A percentile compares a stretch with the other conserved stretches of the same genome.
Conservation (phyloP, 2,113 vertebrate genomes). For the Urocolius indicus region DNA sequence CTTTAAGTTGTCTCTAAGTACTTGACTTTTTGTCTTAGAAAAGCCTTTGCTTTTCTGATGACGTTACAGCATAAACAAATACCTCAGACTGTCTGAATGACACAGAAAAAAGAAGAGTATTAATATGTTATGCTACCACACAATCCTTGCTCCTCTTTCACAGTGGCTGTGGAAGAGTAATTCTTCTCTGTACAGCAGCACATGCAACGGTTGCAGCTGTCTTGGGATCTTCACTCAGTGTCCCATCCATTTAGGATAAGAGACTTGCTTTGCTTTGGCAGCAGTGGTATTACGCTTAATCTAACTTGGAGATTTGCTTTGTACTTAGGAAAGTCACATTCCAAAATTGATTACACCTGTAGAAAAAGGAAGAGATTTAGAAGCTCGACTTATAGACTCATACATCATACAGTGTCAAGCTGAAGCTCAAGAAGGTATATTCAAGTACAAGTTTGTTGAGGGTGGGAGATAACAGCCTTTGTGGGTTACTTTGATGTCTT, state of each 20-base stretch:
- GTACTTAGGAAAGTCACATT: slow-evolving; percentile 87
- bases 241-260: neutral
- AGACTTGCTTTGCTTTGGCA: neutral
- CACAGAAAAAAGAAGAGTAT: neutral
- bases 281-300: neutral
- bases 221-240: neutral
- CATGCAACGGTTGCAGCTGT: fast-evolving
- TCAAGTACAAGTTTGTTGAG: neutral
- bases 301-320: slow-evolving; percentile 19
- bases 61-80: neutral
- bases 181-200: neutral
- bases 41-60: neutral
- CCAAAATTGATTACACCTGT: slow-evolving; percentile 92
- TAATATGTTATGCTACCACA: neutral
- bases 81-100: neutral
- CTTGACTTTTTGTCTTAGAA: neutral
- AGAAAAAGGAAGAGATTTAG: slow-evolving; percentile 94
- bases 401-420: slow-evolving; percentile 95
- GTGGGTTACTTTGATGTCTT: neutral
- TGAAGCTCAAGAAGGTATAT: slow-evolving; percentile 96
- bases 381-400: slow-evolving; percentile 89
- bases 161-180: neutral
- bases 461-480: neutral
- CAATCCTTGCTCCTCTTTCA: neutral
- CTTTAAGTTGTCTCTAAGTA: neutral